Base-by-base conservation (phyloP, 2,113 vertebrate species). In the Chrysochloris asiatica region DNA sequence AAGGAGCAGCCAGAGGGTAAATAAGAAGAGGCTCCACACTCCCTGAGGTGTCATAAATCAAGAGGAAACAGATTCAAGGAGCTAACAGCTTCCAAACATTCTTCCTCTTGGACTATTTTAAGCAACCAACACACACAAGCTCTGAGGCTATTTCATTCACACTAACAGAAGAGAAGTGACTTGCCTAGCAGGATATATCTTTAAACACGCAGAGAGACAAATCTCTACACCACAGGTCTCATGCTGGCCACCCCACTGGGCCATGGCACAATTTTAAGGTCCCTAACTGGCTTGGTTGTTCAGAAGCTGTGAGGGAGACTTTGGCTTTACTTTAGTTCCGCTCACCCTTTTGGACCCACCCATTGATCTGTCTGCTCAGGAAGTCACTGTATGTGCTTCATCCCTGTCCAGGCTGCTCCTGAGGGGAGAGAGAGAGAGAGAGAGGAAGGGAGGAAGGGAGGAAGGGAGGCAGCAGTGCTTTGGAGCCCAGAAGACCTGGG, bases 31-130 rank as follows among this genome's bases (percentile, higher is more conserved):
- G 72, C 72, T 77, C 16, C 0, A 52, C 21, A 1, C 43, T 86
- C 95, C 86, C 92, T 1, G 36, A 92, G 92, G 92, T 88, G 86
- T 83, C 83, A 76, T 96, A 89, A 96, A 96, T 96, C 65, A 90
- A 83, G 79, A 92, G 88, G 95, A 94, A 93, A 91, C 48, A 80
- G 93, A 83, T 72, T 86, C 52, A 12, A 85, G 76, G 83, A 86
- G 88, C 88, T 73, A 59, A 85, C 83, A 48, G 88, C 92, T 96
- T 94, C 96, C 93, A 86, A 96, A 90, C 45, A 22, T 83, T 93
- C 92, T 92, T 97, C 90, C 88, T 92, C 82, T 75, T 17, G 8
- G 81, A 88, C 92, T 96, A 95, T 96, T 96, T 96, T 97, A 95
- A 95, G 95, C 89, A 79, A 36, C 79, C 59, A n/a, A 52, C n/a